A percentile compares a stretch with the other conserved stretches of the same genome.
phyloP scores from a whole-genome alignment of 2,113 vertebrate genomes.

The Apodemus sylvaticus region DNA sequence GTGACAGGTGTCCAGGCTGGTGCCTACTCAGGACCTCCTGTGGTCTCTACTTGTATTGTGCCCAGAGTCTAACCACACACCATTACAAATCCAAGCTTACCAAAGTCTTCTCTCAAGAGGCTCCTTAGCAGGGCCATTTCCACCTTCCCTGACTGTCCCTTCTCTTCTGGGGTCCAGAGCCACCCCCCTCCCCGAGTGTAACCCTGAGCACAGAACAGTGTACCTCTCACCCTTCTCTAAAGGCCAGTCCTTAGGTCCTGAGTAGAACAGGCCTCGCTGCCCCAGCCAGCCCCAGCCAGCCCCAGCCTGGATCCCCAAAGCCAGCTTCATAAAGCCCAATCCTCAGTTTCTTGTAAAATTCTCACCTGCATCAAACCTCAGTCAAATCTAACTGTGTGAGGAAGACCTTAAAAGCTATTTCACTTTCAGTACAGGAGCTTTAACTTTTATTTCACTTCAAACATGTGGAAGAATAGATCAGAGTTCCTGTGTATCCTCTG shows the following conservation, averaged over 20 bases:
- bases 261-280: background rate
- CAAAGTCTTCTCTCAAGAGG: too few relatives aligned
- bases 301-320: background rate
- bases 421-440: background rate
- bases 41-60: background rate
- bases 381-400: too few relatives aligned
- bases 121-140: too few relatives aligned
- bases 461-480: background rate
- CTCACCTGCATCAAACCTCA: background rate
- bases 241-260: background rate
- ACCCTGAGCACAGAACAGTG: background rate
- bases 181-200: too few relatives aligned
- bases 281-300: too few relatives aligned
- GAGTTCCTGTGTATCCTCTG: background rate
- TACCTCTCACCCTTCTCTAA: background rate
- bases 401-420: background rate
- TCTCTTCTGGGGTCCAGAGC: background rate
- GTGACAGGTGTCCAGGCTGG: background rate
- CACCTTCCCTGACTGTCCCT: too few relatives aligned
- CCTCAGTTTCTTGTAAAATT: background rate
- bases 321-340: background rate
- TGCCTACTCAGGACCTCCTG: background rate
- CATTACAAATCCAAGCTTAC: background rate
- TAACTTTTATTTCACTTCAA: background rate
- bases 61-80: background rate